Evolutionary conservation across 2,797 vertebrate species (phyloP).

Genomic region (Poecile montanus): DNA sequence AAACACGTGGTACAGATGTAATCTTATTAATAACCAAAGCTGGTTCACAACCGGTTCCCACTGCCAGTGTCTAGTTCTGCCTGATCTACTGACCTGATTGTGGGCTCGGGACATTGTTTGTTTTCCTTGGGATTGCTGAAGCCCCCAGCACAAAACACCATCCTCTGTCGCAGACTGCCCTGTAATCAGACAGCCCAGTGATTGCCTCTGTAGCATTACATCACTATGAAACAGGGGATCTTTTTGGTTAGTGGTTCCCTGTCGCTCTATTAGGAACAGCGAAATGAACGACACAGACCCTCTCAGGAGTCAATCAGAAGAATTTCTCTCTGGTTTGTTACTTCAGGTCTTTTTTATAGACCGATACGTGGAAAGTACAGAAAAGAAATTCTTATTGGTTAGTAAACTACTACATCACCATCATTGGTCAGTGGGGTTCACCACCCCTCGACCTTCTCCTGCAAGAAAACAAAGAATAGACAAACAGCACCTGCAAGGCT

Average conservation of each 20-base stretch:
- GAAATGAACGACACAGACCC: too few species aligned
- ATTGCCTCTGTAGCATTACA: background rate
- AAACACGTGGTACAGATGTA: background rate
- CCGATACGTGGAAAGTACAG: too few species aligned
- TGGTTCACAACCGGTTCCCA: background rate
- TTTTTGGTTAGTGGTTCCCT: background rate
- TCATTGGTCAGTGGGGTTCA: too few species aligned
- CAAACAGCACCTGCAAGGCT: too few species aligned
- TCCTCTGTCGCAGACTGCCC: background rate
- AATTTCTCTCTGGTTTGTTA: too few species aligned
- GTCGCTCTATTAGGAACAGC: too few species aligned
- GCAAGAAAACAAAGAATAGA: too few species aligned
- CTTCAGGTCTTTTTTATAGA: too few species aligned
- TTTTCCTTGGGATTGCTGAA: background rate
- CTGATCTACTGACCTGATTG: background rate
- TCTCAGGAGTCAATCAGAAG: too few species aligned
- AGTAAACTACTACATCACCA: too few species aligned
- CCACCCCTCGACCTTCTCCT: too few species aligned
- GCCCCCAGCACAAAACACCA: background rate
- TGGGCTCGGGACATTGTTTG: background rate
- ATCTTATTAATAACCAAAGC: background rate
- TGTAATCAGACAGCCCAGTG: background rate
- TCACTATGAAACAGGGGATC: background rate
- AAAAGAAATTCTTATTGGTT: too few species aligned
- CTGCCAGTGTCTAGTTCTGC: accelerated